Evolutionary conservation across 2,797 vertebrate species (phyloP).

Genomic region (Galaxias olidus): DNA sequence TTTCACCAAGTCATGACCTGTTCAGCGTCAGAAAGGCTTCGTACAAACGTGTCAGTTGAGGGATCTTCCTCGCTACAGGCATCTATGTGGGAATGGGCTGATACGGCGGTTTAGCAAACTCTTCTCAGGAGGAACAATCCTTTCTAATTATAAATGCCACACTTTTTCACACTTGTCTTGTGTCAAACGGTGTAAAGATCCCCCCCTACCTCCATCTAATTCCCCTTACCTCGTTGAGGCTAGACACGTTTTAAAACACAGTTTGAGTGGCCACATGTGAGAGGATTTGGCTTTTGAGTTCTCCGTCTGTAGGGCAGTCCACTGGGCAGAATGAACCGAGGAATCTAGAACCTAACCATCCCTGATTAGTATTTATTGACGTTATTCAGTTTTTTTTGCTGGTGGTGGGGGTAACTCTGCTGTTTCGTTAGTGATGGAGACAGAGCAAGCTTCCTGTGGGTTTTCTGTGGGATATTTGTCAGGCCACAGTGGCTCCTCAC

Average conservation of each 20-base stretch:
- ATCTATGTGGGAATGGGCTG: conserved; percentile 14
- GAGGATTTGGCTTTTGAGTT: conserved; percentile 67
- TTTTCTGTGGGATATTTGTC: conserved; percentile 57
- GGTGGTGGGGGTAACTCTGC: conserved; percentile 40
- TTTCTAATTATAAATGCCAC: conserved; percentile 12
- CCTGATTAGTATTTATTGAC: conserved; percentile 76
- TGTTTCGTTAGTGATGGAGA: conserved; percentile 66
- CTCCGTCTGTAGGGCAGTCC: conserved; percentile 64
- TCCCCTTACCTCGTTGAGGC: conserved; percentile 61
- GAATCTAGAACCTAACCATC: conserved; percentile 82
- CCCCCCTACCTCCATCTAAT: conserved; percentile 55
- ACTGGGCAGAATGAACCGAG: conserved; percentile 73
- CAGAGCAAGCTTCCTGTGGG: conserved; percentile 47
- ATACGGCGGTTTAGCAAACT: conserved; percentile 25
- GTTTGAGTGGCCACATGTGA: conserved; percentile 69
- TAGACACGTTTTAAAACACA: conserved; percentile 76
- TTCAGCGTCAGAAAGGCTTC: conserved; percentile 27
- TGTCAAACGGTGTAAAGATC: conserved; percentile 29
- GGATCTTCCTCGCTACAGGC: conserved; percentile 12
- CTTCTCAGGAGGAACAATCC: conserved; percentile 14
- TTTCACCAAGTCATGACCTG: conserved; percentile 50
- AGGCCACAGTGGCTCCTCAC: conserved; percentile 67
- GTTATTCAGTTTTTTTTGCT: conserved; percentile 59
- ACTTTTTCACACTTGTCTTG: conserved; percentile 29
- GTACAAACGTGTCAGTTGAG: conserved; percentile 29